Conservation (phyloP, 2,797 vertebrate genomes). For the Eidolon dupreanum region DNA sequence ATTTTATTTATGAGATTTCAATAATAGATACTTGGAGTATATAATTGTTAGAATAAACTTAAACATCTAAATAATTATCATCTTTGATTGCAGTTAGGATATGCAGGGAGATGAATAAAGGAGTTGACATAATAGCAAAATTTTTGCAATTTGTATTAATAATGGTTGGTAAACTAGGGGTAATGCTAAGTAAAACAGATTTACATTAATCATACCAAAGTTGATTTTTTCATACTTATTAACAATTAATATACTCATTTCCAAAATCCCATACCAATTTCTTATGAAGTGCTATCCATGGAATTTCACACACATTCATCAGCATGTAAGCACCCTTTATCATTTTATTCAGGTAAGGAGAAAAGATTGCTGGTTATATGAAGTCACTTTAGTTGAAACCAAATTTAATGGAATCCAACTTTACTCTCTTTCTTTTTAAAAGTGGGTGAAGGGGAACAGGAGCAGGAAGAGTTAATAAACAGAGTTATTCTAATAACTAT, state of each 20-base stretch:
- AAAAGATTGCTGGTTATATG: not conserved
- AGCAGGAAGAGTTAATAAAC: not conserved
- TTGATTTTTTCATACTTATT: not conserved
- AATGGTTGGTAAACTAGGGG: not conserved
- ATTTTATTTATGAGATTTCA: slow-evolving; percentile 43
- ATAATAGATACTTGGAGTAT: not conserved
- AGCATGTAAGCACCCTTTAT: not conserved
- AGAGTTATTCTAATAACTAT: not conserved
- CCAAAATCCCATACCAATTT: not conserved
- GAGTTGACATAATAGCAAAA: not conserved
- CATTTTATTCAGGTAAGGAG: not conserved
- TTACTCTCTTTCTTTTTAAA: not conserved
- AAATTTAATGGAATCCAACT: not conserved
- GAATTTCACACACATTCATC: not conserved
- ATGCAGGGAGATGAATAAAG: not conserved
- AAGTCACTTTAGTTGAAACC: not conserved
- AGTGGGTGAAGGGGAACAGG: not conserved
- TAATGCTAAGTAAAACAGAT: not conserved
- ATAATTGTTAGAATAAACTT: slow-evolving; percentile 21
- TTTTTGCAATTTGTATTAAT: not conserved
- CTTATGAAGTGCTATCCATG: not conserved
- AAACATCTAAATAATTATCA: not conserved
- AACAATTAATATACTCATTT: slow-evolving; percentile 36
- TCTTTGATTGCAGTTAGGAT: not conserved
- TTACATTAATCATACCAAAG: not conserved